Conservation (phyloP, 2,888 invertebrate genomes). For the Chaitophorus viminalis region DNA sequence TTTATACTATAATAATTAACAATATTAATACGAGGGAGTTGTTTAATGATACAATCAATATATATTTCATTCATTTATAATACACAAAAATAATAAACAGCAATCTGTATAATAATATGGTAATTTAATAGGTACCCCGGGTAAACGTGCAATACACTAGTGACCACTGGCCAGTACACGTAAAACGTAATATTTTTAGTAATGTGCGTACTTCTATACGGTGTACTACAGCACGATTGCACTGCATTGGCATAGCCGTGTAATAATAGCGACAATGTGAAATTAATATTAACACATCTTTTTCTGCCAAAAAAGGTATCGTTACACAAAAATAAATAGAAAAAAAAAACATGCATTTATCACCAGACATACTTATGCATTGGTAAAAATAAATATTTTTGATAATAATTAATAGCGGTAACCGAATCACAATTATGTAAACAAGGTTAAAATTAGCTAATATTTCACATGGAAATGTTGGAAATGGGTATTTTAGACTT, state of each 20-base stretch:
- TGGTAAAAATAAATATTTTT: too few species aligned
- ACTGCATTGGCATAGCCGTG: slow-evolving; percentile 1
- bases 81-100: background rate
- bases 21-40: slow-evolving; percentile 7
- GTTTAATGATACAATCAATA: background rate
- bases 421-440: too few species aligned
- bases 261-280: background rate
- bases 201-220: too few species aligned
- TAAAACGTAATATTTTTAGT: background rate
- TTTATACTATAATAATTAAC: background rate
- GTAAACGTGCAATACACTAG: background rate
- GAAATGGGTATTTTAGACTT: too few species aligned
- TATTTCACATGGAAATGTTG: too few species aligned
- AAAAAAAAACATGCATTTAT: too few species aligned
- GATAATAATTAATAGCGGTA: too few species aligned
- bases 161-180: background rate
- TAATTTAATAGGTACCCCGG: background rate
- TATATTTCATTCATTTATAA: too few species aligned
- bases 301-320: too few species aligned
- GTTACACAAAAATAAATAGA: too few species aligned
- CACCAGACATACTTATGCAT: too few species aligned
- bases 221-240: background rate
- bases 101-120: background rate
- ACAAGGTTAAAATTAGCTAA: too few species aligned
- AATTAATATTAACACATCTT: background rate